Evolutionary conservation across 2,797 vertebrate species (phyloP).

Genomic region (Adelosebastes latens): DNA sequence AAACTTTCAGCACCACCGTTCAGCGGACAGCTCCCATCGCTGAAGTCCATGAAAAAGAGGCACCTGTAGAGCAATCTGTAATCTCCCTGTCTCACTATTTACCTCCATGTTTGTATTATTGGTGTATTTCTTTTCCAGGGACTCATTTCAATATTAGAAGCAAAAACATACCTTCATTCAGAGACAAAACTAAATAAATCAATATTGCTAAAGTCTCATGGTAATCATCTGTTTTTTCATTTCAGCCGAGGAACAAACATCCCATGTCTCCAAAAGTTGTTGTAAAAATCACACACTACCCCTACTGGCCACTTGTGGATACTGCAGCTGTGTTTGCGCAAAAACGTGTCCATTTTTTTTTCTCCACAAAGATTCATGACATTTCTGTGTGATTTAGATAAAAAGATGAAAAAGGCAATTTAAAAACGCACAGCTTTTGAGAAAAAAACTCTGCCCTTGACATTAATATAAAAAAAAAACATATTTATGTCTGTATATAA

Average conservation of each 20-base stretch:
- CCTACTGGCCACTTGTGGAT: slow-evolving; percentile 49
- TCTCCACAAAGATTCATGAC: background rate
- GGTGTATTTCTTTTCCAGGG: background rate
- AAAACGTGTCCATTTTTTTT: background rate
- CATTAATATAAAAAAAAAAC: background rate
- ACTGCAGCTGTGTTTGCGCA: slow-evolving; percentile 27
- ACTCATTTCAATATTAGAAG: background rate
- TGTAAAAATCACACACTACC: slow-evolving; percentile 64
- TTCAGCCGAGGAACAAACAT: slow-evolving; percentile 14
- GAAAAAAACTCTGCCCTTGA: background rate
- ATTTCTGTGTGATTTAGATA: slow-evolving; percentile 1
- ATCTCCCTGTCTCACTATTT: background rate
- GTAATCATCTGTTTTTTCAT: slow-evolving; percentile 8
- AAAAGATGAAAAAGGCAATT: background rate
- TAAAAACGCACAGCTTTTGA: background rate
- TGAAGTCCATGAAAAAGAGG: background rate
- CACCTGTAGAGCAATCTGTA: slow-evolving; percentile 53
- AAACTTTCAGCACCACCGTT: slow-evolving; percentile 72
- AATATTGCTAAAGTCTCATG: background rate
- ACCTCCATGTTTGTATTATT: background rate
- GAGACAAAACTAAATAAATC: background rate
- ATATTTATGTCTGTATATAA: background rate
- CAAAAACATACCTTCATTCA: background rate
- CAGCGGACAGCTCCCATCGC: slow-evolving; percentile 66
- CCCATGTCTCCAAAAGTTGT: slow-evolving; percentile 34